Evolutionary conservation across 2,113 vertebrate species (phyloP).

Genomic region (Irena cyanogastra): DNA sequence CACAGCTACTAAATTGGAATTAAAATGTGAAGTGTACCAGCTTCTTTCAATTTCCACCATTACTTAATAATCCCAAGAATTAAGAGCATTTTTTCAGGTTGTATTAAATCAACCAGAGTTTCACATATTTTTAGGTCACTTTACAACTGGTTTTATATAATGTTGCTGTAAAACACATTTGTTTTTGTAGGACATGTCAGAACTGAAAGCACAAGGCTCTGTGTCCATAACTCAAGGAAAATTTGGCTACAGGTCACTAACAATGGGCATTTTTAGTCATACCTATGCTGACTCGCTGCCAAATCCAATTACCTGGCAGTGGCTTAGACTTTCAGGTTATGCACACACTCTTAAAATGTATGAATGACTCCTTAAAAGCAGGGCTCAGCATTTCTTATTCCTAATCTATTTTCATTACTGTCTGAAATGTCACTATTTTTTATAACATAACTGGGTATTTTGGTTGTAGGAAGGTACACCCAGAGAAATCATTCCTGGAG

Average conservation of each 20-base stretch:
- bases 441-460: background rate
- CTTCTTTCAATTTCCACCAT: background rate
- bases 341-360: background rate
- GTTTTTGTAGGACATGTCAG: background rate
- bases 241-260: background rate
- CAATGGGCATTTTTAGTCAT: background rate
- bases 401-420: background rate
- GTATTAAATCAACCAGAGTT: background rate
- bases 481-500: background rate
- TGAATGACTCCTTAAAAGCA: background rate
- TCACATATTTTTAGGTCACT: background rate
- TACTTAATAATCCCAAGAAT: background rate
- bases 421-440: background rate
- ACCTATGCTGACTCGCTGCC: background rate
- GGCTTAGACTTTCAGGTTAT: background rate
- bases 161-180: background rate
- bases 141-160: slow-evolving; percentile 7
- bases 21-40: background rate
- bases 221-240: background rate
- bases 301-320: background rate
- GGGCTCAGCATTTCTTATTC: background rate
- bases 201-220: background rate
- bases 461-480: background rate
- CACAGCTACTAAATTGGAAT: background rate
- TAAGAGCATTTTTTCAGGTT: slow-evolving; percentile 3